Percentiles rank a stretch among this genome's conserved stretches.
phyloP scores from a whole-genome alignment of 2,113 vertebrate species.

The Triplophysa siluroides region DNA sequence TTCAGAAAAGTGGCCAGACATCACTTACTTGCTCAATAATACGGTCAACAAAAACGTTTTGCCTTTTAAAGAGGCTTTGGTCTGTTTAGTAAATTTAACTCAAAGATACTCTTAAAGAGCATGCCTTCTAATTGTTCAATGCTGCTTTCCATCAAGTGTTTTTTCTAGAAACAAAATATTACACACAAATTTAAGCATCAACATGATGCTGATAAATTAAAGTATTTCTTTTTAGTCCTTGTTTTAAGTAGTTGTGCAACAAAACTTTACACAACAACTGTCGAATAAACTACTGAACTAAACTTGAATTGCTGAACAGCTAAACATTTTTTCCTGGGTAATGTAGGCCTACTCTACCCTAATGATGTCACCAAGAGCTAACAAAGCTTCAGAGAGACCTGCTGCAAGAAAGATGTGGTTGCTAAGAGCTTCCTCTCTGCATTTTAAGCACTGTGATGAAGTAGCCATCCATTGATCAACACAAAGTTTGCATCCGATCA shows the following conservation, averaged over 20 bases:
- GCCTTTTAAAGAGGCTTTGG: no score
- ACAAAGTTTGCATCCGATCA: slow-evolving; percentile 22
- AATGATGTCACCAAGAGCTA: background rate
- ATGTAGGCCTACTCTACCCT: background rate
- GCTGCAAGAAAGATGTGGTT: background rate
- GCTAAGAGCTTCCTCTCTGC: background rate
- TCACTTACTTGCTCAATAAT: background rate
- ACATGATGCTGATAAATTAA: no score
- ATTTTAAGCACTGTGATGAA: background rate
- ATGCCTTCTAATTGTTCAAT: background rate
- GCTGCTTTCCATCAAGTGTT: background rate
- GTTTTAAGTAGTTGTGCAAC: no score
- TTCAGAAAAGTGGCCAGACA: background rate
- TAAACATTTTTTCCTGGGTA: background rate
- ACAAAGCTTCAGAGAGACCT: background rate
- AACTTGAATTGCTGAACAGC: background rate
- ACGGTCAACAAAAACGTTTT: no score
- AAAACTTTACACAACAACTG: no score
- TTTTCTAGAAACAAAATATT: background rate
- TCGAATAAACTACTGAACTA: background rate
- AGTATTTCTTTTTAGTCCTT: no score
- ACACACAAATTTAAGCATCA: background rate
- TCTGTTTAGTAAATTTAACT: no score
- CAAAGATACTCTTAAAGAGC: background rate
- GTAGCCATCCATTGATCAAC: slow-evolving; percentile 5